Evolutionary conservation across 2,888 invertebrate genomes (phyloP), one percentile per base, ranked within the genome.

Genomic region (Tenthredo mesomela): DNA sequence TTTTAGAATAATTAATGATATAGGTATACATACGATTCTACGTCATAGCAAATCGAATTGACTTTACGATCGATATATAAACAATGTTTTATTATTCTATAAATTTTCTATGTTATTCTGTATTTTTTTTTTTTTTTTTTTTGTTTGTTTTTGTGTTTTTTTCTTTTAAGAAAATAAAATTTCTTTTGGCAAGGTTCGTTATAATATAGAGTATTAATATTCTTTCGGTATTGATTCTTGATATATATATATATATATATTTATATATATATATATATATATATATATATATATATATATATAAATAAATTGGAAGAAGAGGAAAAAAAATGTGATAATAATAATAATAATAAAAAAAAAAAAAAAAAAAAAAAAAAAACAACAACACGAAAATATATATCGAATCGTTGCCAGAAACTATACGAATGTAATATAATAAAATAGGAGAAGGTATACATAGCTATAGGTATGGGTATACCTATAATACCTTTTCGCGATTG

Each of bases 401-500:
- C 10, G 18, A 29, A 77, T 50, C 15, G 50, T 40, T 77, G 75
- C 75, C 75, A 77, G 21, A 77, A 77, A 18, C 50, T 40, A 40
- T 40, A 40, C 40, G 71, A 43, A 71, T 71, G 21, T 43, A 25
- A 71, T 18, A 40, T 43, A 71, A 71, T 43, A 43, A 71, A 71
- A n/a, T 12, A 25, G 21, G 25, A 25, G 61, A 40, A 71, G 67
- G 67, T 25, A 67, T 29, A 29, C 29, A 67, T 18, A 33, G 10
- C 12, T 47, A 43, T 43, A 12, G 29, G 5, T 5, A n/a, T 71
- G 37, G 37, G 12, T 5, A 40, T 43, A 71, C 37, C 18, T 71
- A 71, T 33, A 12, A n/a, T 71, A 71, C 61, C 21, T 71, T 18
- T 71, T 71, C n/a, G 25, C 75, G 75, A 77, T 77, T 77, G 75